Evolutionary conservation across 2,888 invertebrate species (phyloP), one percentile per base, ranked within the genome.

Genomic region (Anoncus sp.): DNA sequence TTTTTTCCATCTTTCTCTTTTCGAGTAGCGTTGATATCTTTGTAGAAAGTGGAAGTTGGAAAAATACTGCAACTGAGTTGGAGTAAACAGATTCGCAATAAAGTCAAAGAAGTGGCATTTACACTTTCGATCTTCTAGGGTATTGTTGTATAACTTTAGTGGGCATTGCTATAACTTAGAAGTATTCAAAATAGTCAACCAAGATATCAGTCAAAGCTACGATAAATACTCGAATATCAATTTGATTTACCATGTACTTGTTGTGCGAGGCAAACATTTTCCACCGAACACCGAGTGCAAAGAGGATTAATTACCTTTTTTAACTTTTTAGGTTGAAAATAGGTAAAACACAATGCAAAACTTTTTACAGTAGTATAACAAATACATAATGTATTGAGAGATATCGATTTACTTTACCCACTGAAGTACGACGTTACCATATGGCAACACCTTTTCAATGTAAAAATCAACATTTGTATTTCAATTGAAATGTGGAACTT

Each of bases 31-130:
- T 47, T 60, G 60, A 66, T 31, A 6, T 55, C 35, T 45, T 35
- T 27, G 22, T 43, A 40, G 43, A 70, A 63, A 63, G 40, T 9
- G 51, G 60, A 20, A 18, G 47, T 57, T 49, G 16, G 38, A 69
- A 31, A 38, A 75, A 49, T 40, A 27, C 47, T 24, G 18, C 35
- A 53, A 67, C 66, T 43, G 66, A 60, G 45, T 63, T 5, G 53
- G 22, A 40, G 63, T 65, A 51, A 70, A 75, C 75, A 38, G 53
- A 75, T 70, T 57, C 49, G 31, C 62, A 38, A 62, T 20, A 49
- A 35, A 24, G 45, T 51, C 35, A 43, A 10, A 49, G 10, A 49
- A 51, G 27, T 59, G 57, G 24, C 47, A 24, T 74, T 38, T 24
- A 20, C 45, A 16, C 24, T 53, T 7, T 57, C 47, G 35, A 72